Evolutionary conservation across 2,797 vertebrate genomes (phyloP).

Genomic region (Tangara arthus): DNA sequence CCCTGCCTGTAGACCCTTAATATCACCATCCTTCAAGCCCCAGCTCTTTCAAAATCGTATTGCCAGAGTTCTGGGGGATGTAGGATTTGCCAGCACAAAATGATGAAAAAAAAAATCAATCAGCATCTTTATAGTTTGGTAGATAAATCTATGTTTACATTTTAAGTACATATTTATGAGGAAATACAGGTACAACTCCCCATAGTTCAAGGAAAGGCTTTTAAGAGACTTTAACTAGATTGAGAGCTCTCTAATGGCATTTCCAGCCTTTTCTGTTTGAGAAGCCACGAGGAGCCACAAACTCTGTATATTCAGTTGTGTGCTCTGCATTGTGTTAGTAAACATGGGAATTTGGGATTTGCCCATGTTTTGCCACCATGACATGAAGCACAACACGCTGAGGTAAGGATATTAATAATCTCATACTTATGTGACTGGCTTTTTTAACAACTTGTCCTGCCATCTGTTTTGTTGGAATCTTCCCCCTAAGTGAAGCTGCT

Average conservation of each 20-base stretch:
- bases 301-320: not conserved
- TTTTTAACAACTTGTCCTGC: not conserved
- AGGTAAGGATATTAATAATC: not conserved
- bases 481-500: not conserved
- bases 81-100: not conserved
- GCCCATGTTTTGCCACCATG: not conserved
- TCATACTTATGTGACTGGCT: not conserved
- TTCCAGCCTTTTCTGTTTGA: not conserved
- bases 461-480: not conserved
- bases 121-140: not conserved
- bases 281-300: not conserved
- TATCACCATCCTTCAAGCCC: not conserved
- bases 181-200: not conserved
- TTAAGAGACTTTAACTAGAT: not conserved
- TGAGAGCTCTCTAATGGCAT: not conserved
- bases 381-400: not conserved
- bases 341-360: not conserved
- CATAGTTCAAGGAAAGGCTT: not conserved
- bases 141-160: not conserved
- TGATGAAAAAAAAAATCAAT: not conserved
- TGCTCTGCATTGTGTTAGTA: not conserved
- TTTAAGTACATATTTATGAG: not conserved
- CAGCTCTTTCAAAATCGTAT: not conserved
- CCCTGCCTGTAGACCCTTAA: not conserved
- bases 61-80: not conserved